phyloP scores from a whole-genome alignment of 2,888 invertebrate species.

The Xylophagus ater region DNA sequence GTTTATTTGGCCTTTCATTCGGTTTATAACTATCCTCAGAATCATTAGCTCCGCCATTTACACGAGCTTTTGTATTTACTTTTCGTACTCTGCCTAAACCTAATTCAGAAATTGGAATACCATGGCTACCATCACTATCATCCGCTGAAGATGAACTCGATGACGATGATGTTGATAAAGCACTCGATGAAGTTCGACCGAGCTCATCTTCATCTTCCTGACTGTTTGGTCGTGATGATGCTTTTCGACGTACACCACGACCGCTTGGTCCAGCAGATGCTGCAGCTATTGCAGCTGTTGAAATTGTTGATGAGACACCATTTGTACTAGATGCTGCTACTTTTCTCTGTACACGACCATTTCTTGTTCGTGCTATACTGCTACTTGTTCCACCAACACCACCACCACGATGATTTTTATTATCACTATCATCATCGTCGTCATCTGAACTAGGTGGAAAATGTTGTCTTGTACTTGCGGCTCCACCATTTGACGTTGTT shows the following conservation, averaged over 20 bases:
- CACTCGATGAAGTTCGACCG: constrained; percentile 22
- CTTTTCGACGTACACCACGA: constrained; percentile 24
- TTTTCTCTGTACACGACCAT: constrained; percentile 20
- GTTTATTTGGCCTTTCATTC: constrained; percentile 28
- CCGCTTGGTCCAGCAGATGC: constrained; percentile 20
- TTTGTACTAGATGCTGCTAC: constrained; percentile 27
- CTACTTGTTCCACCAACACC: constrained; percentile 5
- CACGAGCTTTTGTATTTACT: constrained; percentile 20
- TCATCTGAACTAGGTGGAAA: constrained; percentile 22
- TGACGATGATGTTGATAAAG: constrained; percentile 10
- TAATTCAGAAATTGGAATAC: constrained; percentile 17
- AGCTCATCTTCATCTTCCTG: constrained; percentile 27
- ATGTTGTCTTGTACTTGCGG: too few relatives aligned
- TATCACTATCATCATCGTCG: constrained; percentile 31
- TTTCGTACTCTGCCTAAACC: constrained; percentile 18
- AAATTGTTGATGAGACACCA: constrained; percentile 33
- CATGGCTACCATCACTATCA: constrained; percentile 17
- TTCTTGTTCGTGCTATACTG: constrained; percentile 15
- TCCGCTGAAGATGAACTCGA: constrained; percentile 7
- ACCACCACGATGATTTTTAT: constrained; percentile 19
- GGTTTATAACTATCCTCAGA: constrained; percentile 48
- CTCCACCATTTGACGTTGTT: constrained; percentile 15
- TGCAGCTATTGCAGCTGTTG: constrained; percentile 20
- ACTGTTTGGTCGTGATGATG: constrained; percentile 22
- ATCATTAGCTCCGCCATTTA: constrained; percentile 33